These are phyloP conservation scores for Chaenogobius annularis DNA, from an alignment of 2,113 vertebrate genomes.

Conservation along the genomic window DNA sequence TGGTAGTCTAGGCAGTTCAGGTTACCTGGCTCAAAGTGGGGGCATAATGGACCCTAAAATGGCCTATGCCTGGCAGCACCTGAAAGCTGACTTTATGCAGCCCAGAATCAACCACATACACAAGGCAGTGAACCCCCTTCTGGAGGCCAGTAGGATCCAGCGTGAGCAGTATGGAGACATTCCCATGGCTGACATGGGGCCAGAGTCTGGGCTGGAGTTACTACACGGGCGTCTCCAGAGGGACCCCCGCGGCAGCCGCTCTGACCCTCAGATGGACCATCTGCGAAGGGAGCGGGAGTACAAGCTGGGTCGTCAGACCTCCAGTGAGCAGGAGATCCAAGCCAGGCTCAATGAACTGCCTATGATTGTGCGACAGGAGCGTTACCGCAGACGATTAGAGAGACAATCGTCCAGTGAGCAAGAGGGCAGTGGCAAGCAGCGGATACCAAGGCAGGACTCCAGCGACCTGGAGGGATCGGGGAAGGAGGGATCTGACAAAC, in stretches of 20 bases:
- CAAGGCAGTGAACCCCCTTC: constrained; percentile 75
- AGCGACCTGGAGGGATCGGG: constrained; percentile 85
- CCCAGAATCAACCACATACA: constrained; percentile 85
- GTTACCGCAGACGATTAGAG: constrained; percentile 77
- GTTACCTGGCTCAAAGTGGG: constrained; percentile 68
- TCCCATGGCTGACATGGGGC: constrained; percentile 70
- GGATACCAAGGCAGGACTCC: constrained; percentile 86
- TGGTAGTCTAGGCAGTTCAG: constrained; percentile 69
- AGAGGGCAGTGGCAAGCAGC: constrained; percentile 78
- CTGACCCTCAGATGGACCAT: constrained; percentile 82
- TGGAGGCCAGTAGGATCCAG: constrained; percentile 68
- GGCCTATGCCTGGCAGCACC: constrained; percentile 87
- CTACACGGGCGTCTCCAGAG: constrained; percentile 75
- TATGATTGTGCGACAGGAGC: constrained; percentile 79
- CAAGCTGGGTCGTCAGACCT: constrained; percentile 78
- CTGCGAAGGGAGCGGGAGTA: constrained; percentile 77
- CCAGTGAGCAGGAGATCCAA: constrained; percentile 82
- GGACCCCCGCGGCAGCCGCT: constrained; percentile 78
- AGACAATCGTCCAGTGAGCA: constrained; percentile 81
- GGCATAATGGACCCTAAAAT: constrained; percentile 79
- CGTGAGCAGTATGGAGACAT: constrained; percentile 70
- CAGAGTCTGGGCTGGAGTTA: constrained; percentile 75
- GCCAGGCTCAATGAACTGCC: constrained; percentile 79
- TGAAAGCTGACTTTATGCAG: constrained; percentile 86
- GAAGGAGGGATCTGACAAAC: constrained; percentile 78